phyloP scores from a whole-genome alignment of 2,113 vertebrate genomes.

The Zosterops borbonicus region DNA sequence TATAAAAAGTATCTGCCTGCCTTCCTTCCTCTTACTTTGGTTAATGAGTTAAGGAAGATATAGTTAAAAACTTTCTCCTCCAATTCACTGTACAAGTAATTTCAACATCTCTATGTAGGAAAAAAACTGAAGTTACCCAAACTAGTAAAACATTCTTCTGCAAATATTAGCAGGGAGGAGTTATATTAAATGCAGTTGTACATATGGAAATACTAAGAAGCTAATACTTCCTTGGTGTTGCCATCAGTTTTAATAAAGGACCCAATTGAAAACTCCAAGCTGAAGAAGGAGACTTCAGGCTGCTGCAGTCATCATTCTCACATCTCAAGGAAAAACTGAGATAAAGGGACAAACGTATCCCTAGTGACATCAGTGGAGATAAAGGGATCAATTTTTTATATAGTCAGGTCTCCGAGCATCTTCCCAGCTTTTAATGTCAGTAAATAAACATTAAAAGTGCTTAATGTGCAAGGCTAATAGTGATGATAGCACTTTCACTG shows the following conservation, averaged over 20 bases:
- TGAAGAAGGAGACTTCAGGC: constrained; percentile 14
- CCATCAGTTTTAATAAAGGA: background rate
- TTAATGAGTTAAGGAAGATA: constrained; percentile 53
- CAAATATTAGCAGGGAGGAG: background rate
- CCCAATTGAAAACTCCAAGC: background rate
- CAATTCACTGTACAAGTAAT: background rate
- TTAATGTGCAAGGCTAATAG: constrained; percentile 58
- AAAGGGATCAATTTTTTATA: background rate
- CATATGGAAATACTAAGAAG: background rate
- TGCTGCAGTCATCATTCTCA: background rate
- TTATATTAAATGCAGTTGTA: constrained; percentile 7
- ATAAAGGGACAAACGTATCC: background rate
- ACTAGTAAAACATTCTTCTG: background rate
- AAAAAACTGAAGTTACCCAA: constrained; percentile 2
- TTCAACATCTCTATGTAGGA: background rate
- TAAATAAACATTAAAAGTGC: constrained; percentile 63
- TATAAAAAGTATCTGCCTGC: constrained; percentile 60
- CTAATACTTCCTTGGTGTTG: background rate
- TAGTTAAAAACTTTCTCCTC: constrained; percentile 9
- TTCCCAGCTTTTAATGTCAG: constrained; percentile 51
- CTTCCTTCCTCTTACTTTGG: constrained; percentile 30
- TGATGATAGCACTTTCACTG: constrained; percentile 68
- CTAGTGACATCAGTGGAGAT: background rate
- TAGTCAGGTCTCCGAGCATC: background rate
- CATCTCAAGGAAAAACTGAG: background rate